Conservation (phyloP, 2,113 vertebrate species). For the Coptodon rendalli region DNA sequence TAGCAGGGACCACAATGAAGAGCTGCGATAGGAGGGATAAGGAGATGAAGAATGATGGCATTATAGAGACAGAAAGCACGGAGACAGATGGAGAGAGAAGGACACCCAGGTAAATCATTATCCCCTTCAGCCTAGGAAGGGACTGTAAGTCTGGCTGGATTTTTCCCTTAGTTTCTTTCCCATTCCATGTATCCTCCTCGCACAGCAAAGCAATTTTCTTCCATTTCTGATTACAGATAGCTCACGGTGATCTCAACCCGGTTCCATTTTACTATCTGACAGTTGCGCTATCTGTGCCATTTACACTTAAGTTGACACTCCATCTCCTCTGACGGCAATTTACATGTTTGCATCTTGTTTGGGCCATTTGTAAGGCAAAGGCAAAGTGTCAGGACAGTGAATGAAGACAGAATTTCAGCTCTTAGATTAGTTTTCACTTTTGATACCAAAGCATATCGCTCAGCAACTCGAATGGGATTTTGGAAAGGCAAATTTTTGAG, state of each 20-base stretch:
- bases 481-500: neutral
- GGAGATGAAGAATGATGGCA: constrained; percentile 2
- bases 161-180: neutral
- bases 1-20: neutral
- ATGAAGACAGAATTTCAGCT: neutral
- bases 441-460: constrained; percentile 44
- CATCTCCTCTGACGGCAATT: constrained; percentile 30
- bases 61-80: neutral
- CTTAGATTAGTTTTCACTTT: constrained; percentile 61
- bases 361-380: constrained; percentile 6
- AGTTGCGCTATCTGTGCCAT: constrained; percentile 52
- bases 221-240: constrained; percentile 59
- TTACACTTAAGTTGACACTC: constrained; percentile 54
- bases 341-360: constrained; percentile 59
- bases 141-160: neutral
- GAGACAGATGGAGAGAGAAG: neutral
- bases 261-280: constrained; percentile 54
- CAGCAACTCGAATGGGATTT: constrained; percentile 15
- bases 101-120: constrained; percentile 17
- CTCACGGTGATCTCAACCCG: constrained; percentile 27
- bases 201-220: constrained; percentile 28
- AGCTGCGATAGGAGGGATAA: neutral
- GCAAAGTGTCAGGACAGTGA: neutral
- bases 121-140: neutral
- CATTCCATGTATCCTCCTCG: neutral